Evolutionary conservation across 2,888 invertebrate genomes (phyloP), one percentile per base, ranked within the genome.

Genomic region (Dasypolia templi): DNA sequence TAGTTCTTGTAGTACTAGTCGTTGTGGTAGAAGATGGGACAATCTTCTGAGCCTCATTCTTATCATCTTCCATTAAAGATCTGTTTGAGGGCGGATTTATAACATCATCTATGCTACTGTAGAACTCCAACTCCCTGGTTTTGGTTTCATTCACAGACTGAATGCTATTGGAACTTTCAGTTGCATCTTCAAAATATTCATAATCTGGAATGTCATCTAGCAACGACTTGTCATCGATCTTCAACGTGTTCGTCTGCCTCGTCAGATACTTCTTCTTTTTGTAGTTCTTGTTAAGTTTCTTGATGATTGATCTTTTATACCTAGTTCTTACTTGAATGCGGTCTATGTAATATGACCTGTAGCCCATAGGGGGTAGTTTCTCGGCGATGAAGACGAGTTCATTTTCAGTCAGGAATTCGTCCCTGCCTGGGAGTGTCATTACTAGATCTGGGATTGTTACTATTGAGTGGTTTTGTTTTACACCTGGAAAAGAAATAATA

Each of bases 351-450:
- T 97, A 98, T 0, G 97, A 97, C 62, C 96, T 96, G 87, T 96
- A 97, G 0, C 98, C 98, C 35, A 98, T 88, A 0, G 98, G 96
- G 0, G 98, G 98, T 0, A 98, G 72, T 42, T 97, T 91, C 19
- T 91, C 88, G 0, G 98, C 98, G 32, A 96, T 87, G 88, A 99
- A 98, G 0, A 98, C 95, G 0, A 98, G 91, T 83, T 99, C 98
- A 72, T 96, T 94, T 4, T 93, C 56, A 0, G 84, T 67, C 0
- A 65, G 2, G 1, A 66, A 51, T 1, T 72, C 61, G 0, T 55
- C 80, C 58, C 98, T 93, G 63, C 97, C 97, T 0, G 92, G 91
- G 2, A 98, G 94, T 0, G 92, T 89, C 22, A 92, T 77, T 0
- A 98, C 95, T 0, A 96, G 82, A 0, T 93, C 88, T 0, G 98